A percentile compares a stretch with the other conserved stretches of the same genome.
Evolutionary conservation across 2,888 invertebrate genomes (phyloP).

Genomic region (Caenorhabditis sp.): DNA sequence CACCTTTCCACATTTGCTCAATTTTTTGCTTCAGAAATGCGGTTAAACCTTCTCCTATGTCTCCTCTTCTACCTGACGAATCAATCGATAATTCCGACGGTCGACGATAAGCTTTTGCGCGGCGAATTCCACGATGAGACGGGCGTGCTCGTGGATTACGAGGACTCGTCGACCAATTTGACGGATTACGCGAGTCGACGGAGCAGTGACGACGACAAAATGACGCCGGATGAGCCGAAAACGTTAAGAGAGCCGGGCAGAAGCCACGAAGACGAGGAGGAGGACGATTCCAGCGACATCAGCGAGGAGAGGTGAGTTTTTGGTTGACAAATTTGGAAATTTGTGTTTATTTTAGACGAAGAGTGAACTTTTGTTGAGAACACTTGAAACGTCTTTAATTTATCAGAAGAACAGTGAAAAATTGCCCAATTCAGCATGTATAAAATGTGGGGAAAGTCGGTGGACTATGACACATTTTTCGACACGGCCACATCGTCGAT

Average conservation of each 20-base stretch:
- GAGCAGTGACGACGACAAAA: slow-evolving; percentile 46
- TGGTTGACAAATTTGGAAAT: neutral
- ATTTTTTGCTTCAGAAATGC: slow-evolving; percentile 32
- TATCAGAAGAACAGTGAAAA: neutral
- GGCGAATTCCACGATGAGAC: slow-evolving; percentile 55
- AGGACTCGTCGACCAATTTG: slow-evolving; percentile 44
- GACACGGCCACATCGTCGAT: slow-evolving; percentile 39
- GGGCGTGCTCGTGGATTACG: slow-evolving; percentile 32
- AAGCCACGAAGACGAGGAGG: slow-evolving; percentile 41
- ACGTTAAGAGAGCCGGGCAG: no score
- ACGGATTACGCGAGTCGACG: slow-evolving; percentile 53
- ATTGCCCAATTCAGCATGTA: slow-evolving; percentile 24
- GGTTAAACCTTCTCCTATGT: slow-evolving; percentile 31
- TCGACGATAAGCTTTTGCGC: slow-evolving; percentile 20
- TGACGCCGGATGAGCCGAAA: slow-evolving; percentile 40
- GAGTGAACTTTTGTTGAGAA: neutral
- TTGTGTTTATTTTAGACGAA: no score
- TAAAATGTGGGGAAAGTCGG: slow-evolving; percentile 47
- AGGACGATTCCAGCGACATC: slow-evolving; percentile 58
- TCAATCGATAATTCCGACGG: slow-evolving; percentile 8
- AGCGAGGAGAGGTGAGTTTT: slow-evolving; percentile 61
- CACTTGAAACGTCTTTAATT: neutral
- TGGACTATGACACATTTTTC: slow-evolving; percentile 51
- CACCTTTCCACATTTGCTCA: neutral
- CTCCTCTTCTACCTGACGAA: slow-evolving; percentile 10